A percentile compares a stretch with the other conserved stretches of the same genome.
Evolutionary conservation across 2,113 vertebrate species (phyloP).

Genomic region (Seriola aureovittata): DNA sequence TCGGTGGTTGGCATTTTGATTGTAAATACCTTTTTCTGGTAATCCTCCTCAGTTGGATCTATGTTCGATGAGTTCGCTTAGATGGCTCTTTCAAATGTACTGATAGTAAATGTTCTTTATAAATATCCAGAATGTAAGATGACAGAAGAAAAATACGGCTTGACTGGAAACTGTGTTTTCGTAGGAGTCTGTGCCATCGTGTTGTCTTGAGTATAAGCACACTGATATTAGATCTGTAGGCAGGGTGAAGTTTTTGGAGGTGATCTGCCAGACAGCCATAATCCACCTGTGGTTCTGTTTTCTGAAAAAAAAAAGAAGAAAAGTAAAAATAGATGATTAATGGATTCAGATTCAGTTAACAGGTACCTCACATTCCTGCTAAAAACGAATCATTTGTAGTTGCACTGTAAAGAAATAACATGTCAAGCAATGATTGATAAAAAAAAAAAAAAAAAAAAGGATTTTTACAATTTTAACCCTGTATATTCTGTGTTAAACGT

Average conservation of each 20-base stretch:
- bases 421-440: neutral
- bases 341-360: neutral
- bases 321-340: neutral
- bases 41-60: slow-evolving; percentile 56
- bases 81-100: slow-evolving; percentile 71
- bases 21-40: slow-evolving; percentile 75
- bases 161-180: slow-evolving; percentile 74
- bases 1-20: slow-evolving; percentile 74
- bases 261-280: slow-evolving; percentile 44
- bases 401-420: neutral
- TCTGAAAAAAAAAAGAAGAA: neutral
- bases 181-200: slow-evolving; percentile 77
- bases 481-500: no score
- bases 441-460: neutral
- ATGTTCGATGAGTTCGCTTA: slow-evolving; percentile 69
- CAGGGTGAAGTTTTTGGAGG: slow-evolving; percentile 15
- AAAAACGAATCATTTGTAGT: neutral
- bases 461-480: no score
- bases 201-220: slow-evolving; percentile 76
- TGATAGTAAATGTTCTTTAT: slow-evolving; percentile 77
- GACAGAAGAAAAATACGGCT: slow-evolving; percentile 51
- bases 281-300: neutral
- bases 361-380: slow-evolving; percentile 15
- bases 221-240: slow-evolving; percentile 65
- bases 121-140: slow-evolving; percentile 78